Evolutionary conservation across 2,113 vertebrate genomes (phyloP).

Genomic region (Myotis lucifugus): DNA sequence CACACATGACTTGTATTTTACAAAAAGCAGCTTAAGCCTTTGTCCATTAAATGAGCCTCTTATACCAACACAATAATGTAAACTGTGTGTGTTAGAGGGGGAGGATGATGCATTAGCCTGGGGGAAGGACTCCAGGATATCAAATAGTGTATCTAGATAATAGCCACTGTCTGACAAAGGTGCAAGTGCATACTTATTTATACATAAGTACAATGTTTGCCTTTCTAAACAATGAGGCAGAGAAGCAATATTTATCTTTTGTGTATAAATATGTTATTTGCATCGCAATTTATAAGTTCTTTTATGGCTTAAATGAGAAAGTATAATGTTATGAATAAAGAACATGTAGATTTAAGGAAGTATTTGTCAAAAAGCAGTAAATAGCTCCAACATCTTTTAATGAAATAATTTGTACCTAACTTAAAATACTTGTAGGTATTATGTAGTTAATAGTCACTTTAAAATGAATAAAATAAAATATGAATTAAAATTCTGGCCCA

Average conservation of each 20-base stretch:
- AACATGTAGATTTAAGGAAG: neutral
- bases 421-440: neutral
- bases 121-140: neutral
- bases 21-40: neutral
- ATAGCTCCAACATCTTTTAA: neutral
- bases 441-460: neutral
- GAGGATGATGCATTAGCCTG: accelerated
- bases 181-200: neutral
- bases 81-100: neutral
- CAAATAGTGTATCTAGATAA: neutral
- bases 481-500: neutral
- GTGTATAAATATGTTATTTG: neutral
- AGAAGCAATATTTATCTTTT: neutral
- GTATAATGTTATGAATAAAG: neutral
- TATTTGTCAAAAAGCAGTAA: neutral
- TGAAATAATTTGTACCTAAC: neutral
- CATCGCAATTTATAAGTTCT: neutral
- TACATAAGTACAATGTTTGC: neutral
- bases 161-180: neutral
- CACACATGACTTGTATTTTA: neutral
- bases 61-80: neutral
- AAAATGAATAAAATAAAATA: neutral
- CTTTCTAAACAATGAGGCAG: neutral
- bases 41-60: neutral
- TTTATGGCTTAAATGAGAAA: neutral